Evolutionary conservation across 2,888 invertebrate species (phyloP).

Genomic region (Diaphora mendica): DNA sequence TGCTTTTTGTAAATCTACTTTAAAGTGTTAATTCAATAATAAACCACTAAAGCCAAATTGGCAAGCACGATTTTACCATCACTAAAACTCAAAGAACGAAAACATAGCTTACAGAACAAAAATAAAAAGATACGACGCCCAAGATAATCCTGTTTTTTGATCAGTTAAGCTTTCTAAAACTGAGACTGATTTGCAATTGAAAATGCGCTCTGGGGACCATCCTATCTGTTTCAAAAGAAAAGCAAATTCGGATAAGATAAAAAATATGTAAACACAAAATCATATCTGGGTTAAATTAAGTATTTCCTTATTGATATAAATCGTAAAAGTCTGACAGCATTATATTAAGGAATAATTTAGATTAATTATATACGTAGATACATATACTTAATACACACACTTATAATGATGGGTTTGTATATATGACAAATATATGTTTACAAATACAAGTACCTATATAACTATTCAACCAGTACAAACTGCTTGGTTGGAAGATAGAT

Average conservation of each 20-base stretch:
- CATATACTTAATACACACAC: too few relatives aligned
- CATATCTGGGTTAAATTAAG: background rate
- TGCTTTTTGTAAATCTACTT: too few relatives aligned
- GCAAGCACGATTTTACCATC: background rate
- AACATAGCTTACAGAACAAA: background rate
- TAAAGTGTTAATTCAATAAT: background rate
- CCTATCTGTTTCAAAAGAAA: background rate
- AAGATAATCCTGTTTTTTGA: background rate
- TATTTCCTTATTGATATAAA: background rate
- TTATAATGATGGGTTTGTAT: too few relatives aligned
- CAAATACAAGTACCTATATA: too few relatives aligned
- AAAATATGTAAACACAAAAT: background rate
- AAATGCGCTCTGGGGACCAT: background rate
- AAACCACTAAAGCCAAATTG: background rate
- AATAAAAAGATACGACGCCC: background rate
- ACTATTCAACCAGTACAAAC: too few relatives aligned
- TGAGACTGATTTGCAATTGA: background rate
- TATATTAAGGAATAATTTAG: too few relatives aligned
- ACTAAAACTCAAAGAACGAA: background rate
- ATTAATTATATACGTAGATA: too few relatives aligned
- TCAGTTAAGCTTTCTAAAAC: background rate
- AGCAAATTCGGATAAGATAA: background rate
- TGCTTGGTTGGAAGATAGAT: too few relatives aligned
- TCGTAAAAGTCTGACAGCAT: background rate
- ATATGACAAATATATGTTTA: too few relatives aligned